Evolutionary conservation across 2,888 invertebrate genomes (phyloP).

Genomic region (Drosophila birchii): DNA sequence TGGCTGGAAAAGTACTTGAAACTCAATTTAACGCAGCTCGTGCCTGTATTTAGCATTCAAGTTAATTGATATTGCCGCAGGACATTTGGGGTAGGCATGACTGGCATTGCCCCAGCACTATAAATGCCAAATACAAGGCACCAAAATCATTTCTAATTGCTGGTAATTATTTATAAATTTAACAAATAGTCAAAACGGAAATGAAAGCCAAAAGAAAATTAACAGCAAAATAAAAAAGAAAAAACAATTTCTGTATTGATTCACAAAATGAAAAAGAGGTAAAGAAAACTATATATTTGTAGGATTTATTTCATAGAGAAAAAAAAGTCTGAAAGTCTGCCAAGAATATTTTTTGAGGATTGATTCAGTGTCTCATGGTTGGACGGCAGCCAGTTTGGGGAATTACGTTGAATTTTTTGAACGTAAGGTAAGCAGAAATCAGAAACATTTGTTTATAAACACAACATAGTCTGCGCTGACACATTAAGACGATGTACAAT

Average conservation of each 20-base stretch:
- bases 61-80: slow-evolving; percentile 69
- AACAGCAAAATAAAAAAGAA: slow-evolving; percentile 20
- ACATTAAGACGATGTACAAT: slow-evolving; percentile 9
- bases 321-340: background rate
- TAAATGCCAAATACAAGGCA: slow-evolving; percentile 38
- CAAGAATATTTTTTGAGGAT: slow-evolving; percentile 25
- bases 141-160: slow-evolving; percentile 56
- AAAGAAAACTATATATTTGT: slow-evolving; percentile 26
- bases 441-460: slow-evolving; percentile 19
- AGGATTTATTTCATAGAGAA: background rate
- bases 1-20: slow-evolving; percentile 46
- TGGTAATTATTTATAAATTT: slow-evolving; percentile 66
- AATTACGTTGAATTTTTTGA: background rate
- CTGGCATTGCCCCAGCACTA: background rate
- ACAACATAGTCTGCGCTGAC: slow-evolving; percentile 14
- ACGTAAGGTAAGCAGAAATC: slow-evolving; percentile 12
- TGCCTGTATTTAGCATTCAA: slow-evolving; percentile 52
- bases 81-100: slow-evolving; percentile 28
- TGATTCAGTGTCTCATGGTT: slow-evolving; percentile 21
- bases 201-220: slow-evolving; percentile 22
- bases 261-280: slow-evolving; percentile 1
- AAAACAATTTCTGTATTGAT: slow-evolving; percentile 25
- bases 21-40: slow-evolving; percentile 48
- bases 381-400: slow-evolving; percentile 24
- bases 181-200: slow-evolving; percentile 51